Percentiles rank a stretch among this genome's conserved stretches.
Conservation (phyloP, 2,888 invertebrate genomes). For the Chaitophorus viminalis region DNA sequence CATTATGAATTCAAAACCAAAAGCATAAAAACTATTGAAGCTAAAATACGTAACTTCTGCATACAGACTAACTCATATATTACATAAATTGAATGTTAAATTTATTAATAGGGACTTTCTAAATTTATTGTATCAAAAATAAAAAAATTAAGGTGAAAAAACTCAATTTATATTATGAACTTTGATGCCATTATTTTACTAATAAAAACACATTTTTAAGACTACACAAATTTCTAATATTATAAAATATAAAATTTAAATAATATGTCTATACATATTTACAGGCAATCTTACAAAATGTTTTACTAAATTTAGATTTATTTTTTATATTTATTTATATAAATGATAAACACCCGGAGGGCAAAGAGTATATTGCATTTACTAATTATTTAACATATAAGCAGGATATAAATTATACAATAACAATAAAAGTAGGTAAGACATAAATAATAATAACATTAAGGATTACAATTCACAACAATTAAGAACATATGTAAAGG, state of each 20-base stretch:
- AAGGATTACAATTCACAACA: too few species aligned
- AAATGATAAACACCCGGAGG: too few species aligned
- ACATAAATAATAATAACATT: too few species aligned
- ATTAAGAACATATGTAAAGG: too few species aligned
- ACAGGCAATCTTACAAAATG: too few species aligned
- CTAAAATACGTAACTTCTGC: constrained; percentile 1
- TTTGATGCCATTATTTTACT: background rate
- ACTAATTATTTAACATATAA: too few species aligned
- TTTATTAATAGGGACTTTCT: background rate
- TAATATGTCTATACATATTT: background rate
- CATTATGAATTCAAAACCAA: constrained; percentile 7
- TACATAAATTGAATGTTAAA: background rate
- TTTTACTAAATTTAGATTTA: too few species aligned
- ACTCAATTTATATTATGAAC: background rate
- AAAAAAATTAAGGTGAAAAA: background rate
- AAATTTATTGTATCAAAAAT: constrained; percentile 1
- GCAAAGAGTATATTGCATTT: too few species aligned
- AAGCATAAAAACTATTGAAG: background rate
- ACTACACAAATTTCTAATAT: background rate
- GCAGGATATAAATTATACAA: too few species aligned
- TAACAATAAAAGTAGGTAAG: too few species aligned
- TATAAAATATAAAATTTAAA: background rate
- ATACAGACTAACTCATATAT: background rate
- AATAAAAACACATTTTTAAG: background rate
- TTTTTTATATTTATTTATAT: too few species aligned